These are phyloP conservation scores for Limnodromus scolopaceus DNA, from an alignment of 2,797 vertebrate genomes.

Conservation along the genomic window DNA sequence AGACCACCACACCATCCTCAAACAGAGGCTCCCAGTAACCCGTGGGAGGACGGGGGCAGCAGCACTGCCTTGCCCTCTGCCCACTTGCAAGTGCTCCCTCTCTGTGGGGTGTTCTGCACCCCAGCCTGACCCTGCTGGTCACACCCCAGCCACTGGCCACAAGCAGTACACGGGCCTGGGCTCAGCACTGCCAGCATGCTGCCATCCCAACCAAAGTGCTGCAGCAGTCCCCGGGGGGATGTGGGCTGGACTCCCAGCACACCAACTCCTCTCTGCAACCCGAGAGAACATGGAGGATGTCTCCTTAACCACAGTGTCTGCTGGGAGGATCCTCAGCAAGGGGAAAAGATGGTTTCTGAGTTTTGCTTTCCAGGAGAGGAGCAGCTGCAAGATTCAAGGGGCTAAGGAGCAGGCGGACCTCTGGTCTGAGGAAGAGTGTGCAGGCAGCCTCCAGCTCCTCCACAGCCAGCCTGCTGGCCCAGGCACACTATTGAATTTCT, in stretches of 20 bases:
- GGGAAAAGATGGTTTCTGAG: background rate
- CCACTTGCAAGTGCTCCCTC: rapidly evolving
- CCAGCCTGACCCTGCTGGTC: background rate
- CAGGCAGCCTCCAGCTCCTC: background rate
- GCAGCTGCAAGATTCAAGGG: background rate
- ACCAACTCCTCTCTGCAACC: background rate
- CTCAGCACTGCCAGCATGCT: rapidly evolving
- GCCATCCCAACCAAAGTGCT: background rate
- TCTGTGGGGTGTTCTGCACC: background rate
- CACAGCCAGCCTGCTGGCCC: rapidly evolving
- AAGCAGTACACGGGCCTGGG: rapidly evolving
- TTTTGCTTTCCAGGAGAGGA: background rate
- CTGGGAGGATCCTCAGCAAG: background rate
- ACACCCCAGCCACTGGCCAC: background rate
- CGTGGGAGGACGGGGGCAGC: background rate
- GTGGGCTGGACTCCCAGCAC: background rate
- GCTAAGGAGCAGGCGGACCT: background rate
- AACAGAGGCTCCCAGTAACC: background rate
- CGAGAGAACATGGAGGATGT: rapidly evolving
- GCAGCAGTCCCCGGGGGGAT: background rate
- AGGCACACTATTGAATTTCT: background rate
- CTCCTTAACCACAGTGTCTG: background rate
- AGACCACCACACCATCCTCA: no score
- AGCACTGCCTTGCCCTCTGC: background rate
- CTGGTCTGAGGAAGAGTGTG: background rate